These are phyloP conservation scores for Neotoxoptera formosana DNA, from an alignment of 1,140 invertebrate species.

Conservation along the genomic window DNA sequence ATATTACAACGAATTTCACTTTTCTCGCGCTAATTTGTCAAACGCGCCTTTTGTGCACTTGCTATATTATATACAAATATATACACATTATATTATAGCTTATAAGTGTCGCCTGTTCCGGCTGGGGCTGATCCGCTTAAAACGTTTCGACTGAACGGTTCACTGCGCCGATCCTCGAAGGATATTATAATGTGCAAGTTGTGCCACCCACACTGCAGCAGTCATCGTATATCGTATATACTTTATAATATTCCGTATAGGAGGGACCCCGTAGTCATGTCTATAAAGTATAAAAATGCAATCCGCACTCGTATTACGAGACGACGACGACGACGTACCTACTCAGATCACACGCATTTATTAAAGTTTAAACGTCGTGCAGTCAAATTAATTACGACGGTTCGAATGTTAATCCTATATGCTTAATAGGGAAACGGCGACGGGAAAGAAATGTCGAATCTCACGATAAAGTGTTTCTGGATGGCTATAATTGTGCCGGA, in stretches of 20 bases:
- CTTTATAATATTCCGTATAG: background rate
- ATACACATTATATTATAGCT: background rate
- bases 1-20: background rate
- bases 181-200: background rate
- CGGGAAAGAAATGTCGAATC: background rate
- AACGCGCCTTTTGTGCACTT: background rate
- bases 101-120: background rate
- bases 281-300: constrained; percentile 1
- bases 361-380: too few relatives aligned
- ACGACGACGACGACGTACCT: background rate
- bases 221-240: background rate
- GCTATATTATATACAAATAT: background rate
- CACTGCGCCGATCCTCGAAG: background rate
- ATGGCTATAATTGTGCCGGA: background rate
- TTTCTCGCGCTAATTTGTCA: background rate
- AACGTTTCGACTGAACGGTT: background rate
- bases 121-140: background rate
- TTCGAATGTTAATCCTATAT: background rate
- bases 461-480: background rate
- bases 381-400: too few relatives aligned
- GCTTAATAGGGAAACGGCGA: background rate
- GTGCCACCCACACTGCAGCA: background rate
- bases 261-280: background rate
- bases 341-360: background rate
- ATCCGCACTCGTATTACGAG: background rate